Percentiles rank a stretch among this genome's conserved stretches.
Evolutionary conservation across 2,797 vertebrate genomes (phyloP).

Genomic region (Schizopygopsis malacanthus): DNA sequence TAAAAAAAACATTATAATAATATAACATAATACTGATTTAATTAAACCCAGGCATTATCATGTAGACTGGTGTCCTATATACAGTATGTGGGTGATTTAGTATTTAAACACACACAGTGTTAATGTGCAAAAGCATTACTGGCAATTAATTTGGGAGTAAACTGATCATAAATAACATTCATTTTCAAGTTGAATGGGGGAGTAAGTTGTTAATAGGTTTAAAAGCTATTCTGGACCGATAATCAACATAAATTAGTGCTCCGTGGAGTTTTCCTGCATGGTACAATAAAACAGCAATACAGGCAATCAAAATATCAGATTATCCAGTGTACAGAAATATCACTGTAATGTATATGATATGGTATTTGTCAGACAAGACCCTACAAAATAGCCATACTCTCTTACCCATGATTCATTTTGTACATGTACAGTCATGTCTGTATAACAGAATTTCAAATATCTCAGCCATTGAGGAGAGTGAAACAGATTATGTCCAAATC

Average conservation of each 20-base stretch:
- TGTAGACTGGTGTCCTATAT: neutral
- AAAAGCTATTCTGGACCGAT: conserved; percentile 17
- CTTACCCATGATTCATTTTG: neutral
- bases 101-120: conserved; percentile 17
- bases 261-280: conserved; percentile 10
- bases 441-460: neutral
- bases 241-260: conserved; percentile 35
- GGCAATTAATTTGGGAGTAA: conserved; percentile 17
- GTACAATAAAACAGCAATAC: conserved; percentile 4
- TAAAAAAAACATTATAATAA: conserved; percentile 10
- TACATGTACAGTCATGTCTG: neutral
- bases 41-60: conserved; percentile 26
- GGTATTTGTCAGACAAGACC: neutral
- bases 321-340: conserved; percentile 16
- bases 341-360: conserved; percentile 9
- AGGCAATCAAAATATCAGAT: conserved; percentile 4
- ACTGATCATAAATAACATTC: conserved; percentile 21
- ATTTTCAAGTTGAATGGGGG: conserved; percentile 20
- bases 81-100: conserved; percentile 10
- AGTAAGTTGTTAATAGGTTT: conserved; percentile 30
- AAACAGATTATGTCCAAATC: conserved; percentile 35
- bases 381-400: neutral
- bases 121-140: conserved; percentile 36
- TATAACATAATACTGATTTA: conserved; percentile 32
- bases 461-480: neutral